Percentiles rank a stretch among this genome's conserved stretches.
These are phyloP conservation scores for Chinchilla lanigera DNA, from an alignment of 2,113 vertebrate species.

Conservation along the genomic window DNA sequence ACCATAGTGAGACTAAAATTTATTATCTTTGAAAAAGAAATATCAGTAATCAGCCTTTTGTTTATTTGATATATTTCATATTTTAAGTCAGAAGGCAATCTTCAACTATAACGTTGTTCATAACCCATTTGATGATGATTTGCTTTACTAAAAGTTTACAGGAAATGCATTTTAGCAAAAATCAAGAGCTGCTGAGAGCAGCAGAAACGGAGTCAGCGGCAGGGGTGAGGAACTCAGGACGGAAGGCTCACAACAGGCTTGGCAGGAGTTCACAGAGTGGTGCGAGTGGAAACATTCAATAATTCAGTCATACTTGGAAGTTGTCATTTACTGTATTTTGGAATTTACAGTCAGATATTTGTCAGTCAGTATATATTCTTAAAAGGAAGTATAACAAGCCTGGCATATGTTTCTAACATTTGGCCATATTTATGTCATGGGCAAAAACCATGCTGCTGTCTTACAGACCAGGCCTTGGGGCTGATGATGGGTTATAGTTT, in stretches of 20 bases:
- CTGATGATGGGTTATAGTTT: background rate
- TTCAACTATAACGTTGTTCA: slow-evolving; percentile 4
- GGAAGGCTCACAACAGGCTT: background rate
- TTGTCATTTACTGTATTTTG: background rate
- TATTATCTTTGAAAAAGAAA: slow-evolving; percentile 51
- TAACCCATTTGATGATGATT: slow-evolving; percentile 25
- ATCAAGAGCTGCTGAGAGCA: background rate
- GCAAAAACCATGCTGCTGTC: background rate
- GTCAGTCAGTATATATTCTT: background rate
- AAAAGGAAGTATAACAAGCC: background rate
- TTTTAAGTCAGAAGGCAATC: slow-evolving; percentile 49
- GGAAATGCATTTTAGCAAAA: slow-evolving; percentile 44
- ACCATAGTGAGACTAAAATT: background rate
- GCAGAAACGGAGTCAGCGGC: background rate
- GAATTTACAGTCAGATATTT: slow-evolving; percentile 42
- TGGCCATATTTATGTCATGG: background rate
- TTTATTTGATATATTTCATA: slow-evolving; percentile 44
- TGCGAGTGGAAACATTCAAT: background rate
- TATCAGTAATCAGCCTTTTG: background rate
- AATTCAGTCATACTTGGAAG: background rate
- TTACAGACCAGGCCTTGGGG: background rate
- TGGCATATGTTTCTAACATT: background rate
- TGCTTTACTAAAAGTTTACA: slow-evolving; percentile 23
- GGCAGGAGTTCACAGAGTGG: background rate
- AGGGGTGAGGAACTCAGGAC: background rate